Conservation (phyloP, 1,140 invertebrate species). For the Drusus annulatus region DNA sequence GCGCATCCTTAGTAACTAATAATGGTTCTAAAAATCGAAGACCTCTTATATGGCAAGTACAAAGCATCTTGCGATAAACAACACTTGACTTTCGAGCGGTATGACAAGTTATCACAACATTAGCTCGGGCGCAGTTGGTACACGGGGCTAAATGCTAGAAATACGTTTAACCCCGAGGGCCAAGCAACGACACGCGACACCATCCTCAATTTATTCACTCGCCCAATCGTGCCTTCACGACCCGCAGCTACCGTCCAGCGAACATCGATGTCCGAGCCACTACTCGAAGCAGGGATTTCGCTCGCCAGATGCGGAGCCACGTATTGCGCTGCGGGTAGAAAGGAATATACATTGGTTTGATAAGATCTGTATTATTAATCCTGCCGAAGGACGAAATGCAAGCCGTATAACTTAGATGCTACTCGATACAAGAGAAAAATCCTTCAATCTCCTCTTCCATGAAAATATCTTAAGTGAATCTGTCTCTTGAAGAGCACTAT, state of each 20-base stretch:
- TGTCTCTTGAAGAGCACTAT: too few species aligned
- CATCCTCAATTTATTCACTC: conserved; percentile 29
- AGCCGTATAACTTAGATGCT: too few species aligned
- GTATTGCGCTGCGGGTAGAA: neutral
- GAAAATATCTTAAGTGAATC: too few species aligned
- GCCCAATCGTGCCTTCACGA: conserved; percentile 32
- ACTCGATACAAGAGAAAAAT: too few species aligned
- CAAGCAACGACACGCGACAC: conserved; percentile 33
- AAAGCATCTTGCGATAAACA: too few species aligned
- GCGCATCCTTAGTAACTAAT: too few species aligned
- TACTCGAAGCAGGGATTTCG: neutral
- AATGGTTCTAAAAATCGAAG: too few species aligned
- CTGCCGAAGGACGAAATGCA: too few species aligned
- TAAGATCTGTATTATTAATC: too few species aligned
- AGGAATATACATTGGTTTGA: neutral
- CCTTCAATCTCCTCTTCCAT: too few species aligned
- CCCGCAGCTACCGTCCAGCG: conserved; percentile 16
- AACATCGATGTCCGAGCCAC: conserved; percentile 5
- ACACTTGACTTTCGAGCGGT: neutral
- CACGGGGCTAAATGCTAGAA: neutral
- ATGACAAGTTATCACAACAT: conserved; percentile 15
- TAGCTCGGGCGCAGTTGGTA: neutral
- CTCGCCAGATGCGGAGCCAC: neutral
- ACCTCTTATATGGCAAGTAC: too few species aligned
- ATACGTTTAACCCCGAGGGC: conserved; percentile 30